Conservation (phyloP, 2,888 invertebrate species). For the Tholera decimalis region DNA sequence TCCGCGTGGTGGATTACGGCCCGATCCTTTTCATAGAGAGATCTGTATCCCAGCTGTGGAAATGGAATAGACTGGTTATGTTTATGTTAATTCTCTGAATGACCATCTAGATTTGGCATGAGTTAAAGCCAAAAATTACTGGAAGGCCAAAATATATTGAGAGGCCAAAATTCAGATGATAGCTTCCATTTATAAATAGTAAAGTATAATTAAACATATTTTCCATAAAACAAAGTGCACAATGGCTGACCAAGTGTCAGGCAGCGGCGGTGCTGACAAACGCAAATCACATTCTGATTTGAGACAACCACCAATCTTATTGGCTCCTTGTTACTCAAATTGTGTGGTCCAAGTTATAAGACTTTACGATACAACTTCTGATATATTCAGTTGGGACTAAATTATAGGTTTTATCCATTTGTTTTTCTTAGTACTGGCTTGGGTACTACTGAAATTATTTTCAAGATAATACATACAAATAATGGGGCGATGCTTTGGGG, state of each 20-base stretch:
- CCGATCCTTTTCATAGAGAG: too few species aligned
- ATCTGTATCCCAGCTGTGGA: too few species aligned
- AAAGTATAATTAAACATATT: constrained; percentile 25
- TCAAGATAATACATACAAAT: neutral
- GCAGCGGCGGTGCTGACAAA: constrained; percentile 67
- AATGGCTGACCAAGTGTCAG: constrained; percentile 55
- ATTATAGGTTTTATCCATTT: neutral
- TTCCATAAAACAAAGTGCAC: constrained; percentile 34
- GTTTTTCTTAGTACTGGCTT: neutral
- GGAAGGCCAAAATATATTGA: neutral
- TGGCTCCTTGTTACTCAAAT: constrained; percentile 80
- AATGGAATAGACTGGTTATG: too few species aligned
- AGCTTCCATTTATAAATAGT: neutral
- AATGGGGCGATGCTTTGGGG: neutral
- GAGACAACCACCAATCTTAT: constrained; percentile 78
- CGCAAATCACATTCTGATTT: constrained; percentile 80
- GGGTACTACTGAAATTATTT: neutral
- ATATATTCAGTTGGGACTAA: neutral
- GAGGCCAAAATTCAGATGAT: neutral
- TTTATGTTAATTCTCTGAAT: too few species aligned
- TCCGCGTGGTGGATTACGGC: too few species aligned
- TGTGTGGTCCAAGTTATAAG: constrained; percentile 57
- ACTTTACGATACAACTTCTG: neutral
- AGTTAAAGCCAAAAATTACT: neutral
- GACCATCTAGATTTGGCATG: neutral